Percentiles rank a stretch among this genome's conserved stretches.
phyloP scores from a whole-genome alignment of 2,797 vertebrate species.

The Argyrosomus regius region DNA sequence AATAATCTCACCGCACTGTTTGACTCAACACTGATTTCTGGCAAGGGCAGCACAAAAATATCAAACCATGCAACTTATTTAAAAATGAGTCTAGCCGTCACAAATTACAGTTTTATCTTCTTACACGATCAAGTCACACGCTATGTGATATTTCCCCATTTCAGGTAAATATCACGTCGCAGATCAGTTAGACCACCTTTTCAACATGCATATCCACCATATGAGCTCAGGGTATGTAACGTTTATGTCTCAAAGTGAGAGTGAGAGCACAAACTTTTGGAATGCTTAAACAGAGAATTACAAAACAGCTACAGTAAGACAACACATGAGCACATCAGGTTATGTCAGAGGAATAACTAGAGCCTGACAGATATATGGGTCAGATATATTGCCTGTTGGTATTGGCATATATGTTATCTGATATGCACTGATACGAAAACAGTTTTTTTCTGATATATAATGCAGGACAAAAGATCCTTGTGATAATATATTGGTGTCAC shows the following conservation, averaged over 20 bases:
- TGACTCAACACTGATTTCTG: constrained; percentile 24
- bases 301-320: background rate
- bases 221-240: background rate
- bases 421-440: too few relatives aligned
- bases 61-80: background rate
- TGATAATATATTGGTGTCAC: too few relatives aligned
- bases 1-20: constrained; percentile 27
- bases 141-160: background rate
- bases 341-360: background rate
- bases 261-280: background rate
- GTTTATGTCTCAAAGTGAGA: background rate
- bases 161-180: constrained; percentile 7
- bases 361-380: too few relatives aligned
- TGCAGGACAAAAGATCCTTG: too few relatives aligned
- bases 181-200: background rate
- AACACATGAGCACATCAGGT: background rate
- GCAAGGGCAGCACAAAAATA: constrained; percentile 4
- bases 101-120: background rate
- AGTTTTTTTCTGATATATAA: too few relatives aligned
- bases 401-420: too few relatives aligned
- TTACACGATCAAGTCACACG: background rate
- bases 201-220: background rate
- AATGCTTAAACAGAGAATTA: background rate
- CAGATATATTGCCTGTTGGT: too few relatives aligned
- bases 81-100: background rate